Evolutionary conservation across 2,888 invertebrate genomes (phyloP), one percentile per base, ranked within the genome.

Genomic region (Allygus modestus): DNA sequence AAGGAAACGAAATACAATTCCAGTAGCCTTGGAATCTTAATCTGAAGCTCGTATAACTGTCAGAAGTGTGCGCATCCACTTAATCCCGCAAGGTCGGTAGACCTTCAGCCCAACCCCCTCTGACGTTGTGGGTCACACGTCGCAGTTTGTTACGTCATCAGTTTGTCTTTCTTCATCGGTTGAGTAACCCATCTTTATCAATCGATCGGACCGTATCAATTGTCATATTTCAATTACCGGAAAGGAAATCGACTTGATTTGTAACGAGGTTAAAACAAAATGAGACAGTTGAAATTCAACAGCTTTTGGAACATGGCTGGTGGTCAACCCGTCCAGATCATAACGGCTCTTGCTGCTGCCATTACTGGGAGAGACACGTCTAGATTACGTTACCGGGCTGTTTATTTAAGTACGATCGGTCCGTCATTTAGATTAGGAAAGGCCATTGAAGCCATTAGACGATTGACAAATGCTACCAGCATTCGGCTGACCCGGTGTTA

Each of bases 391-490:
- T 20, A 54, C 51, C 51, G 54, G 54, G 0, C 20, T 65, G 65
- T 65, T 28, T 65, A 31, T 31, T 65, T 26, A 31, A 65, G 65
- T 65, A 28, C 31, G n/a, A 31, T 20, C 20, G 54, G 20, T 4
- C 23, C 54, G 65, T 31, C 31, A 31, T 28, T 65, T 31, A 65
- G 58, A 58, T 58, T 23, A 9, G 12, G 17, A 20, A n/a, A 23
- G 23, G 5, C 54, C 9, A 65, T 20, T 28, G 65, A 65, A 65
- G 65, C 65, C 65, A 65, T 65, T 65, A 65, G 65, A 65, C 28
- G 28, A 28, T 65, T 65, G 65, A 65, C 65, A 65, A 65, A 65
- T 65, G 28, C 28, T 65, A 65, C 65, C 65, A 65, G 65, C 65
- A 65, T 65, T 17, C 11, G 65, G 28, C 65, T 17, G 65, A 65